Evolutionary conservation across 1,140 invertebrate genomes (phyloP), one percentile per base, ranked within the genome.

Genomic region (Teleogryllus occipitalis): DNA sequence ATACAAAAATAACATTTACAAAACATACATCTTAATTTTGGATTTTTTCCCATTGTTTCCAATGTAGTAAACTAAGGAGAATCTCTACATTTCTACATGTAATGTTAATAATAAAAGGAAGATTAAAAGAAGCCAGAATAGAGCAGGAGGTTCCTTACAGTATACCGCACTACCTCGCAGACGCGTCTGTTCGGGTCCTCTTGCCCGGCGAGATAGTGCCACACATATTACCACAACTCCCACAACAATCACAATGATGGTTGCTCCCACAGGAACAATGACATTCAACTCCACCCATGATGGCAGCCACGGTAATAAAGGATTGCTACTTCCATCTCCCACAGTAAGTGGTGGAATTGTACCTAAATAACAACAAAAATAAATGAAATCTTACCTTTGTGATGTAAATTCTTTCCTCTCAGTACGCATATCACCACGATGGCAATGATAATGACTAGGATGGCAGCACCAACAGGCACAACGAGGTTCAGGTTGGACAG

Each of bases 371-470:
- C 79, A 83, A 81, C 48, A 84, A 83, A 78, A 79, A 81, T 81
- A 82, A 80, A 79, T 82, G 49, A 82, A 82, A 81, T 81, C 84
- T 88, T 88, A 96, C 94, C 94, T 95, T 96, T 96, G 82, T 92
- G 90, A 83, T 91, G 91, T 84, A 93, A 91, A 87, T 92, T 90
- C 86, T 93, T 93, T 83, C 94, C 94, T 83, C 91, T 91, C 80
- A 96, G 91, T 84, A 95, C 93, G 90, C 94, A 96, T 84, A 96
- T 94, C 85, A 97, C 93, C 85, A 96, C 93, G 84, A 97, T 93
- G 82, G 95, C 94, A 86, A 96, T 92, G 84, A 97, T 95, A 87
- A 97, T 95, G 87, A 97, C 93, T 83, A 97, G 91, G 80, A 96
- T 89, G 81, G 95, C 95, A 80, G 95, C 95, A 83, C 95, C 93